A percentile compares a stretch with the other conserved stretches of the same genome.
These are phyloP conservation scores for Zalophus californianus DNA, from an alignment of 2,797 vertebrate species.

Conservation along the genomic window DNA sequence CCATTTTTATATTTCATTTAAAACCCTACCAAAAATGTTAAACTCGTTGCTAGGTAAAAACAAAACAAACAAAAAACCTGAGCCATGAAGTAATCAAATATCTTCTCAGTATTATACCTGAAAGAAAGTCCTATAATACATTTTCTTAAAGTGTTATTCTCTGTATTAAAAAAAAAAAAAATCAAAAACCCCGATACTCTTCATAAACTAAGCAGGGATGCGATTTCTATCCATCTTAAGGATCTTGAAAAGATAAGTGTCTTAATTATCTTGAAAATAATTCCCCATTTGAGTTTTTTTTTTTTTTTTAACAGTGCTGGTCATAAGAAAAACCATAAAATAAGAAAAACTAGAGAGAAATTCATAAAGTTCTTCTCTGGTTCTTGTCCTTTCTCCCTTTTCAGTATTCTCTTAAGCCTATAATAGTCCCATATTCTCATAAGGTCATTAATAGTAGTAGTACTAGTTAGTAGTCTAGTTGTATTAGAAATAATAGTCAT, in stretches of 20 bases:
- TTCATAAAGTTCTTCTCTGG: neutral
- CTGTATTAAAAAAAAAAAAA: neutral
- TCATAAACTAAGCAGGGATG: neutral
- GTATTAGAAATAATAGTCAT: neutral
- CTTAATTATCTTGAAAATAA: conserved; percentile 36
- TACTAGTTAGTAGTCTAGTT: neutral
- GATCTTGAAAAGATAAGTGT: neutral
- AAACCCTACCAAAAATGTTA: neutral
- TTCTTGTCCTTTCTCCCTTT: neutral
- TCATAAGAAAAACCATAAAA: neutral
- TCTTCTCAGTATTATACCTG: too few species aligned
- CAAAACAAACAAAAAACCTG: too few species aligned
- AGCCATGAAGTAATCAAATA: too few species aligned
- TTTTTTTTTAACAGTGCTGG: neutral
- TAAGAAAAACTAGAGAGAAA: neutral
- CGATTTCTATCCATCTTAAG: neutral
- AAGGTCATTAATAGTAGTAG: neutral
- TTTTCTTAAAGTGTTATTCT: conserved; percentile 3
- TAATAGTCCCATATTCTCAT: neutral
- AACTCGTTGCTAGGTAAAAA: too few species aligned
- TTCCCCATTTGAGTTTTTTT: neutral
- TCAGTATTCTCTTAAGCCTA: neutral
- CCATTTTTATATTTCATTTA: neutral
- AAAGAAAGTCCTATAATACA: too few species aligned
- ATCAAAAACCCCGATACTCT: neutral